Evolutionary conservation across 1,140 invertebrate genomes (phyloP).

Genomic region (Potamilus streckersoni): DNA sequence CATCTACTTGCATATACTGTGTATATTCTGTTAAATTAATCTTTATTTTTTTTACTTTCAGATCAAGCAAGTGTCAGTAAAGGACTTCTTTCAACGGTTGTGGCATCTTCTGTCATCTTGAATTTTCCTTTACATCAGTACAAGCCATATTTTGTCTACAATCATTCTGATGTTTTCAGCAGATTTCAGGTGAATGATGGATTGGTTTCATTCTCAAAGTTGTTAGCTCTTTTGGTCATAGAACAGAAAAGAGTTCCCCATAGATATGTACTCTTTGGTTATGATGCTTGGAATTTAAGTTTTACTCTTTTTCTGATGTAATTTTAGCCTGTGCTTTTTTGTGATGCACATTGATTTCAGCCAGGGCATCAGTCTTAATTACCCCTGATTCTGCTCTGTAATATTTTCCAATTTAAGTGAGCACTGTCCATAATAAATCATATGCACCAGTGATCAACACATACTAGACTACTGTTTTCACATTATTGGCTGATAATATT

Average conservation of each 20-base stretch:
- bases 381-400: no score
- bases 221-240: not conserved
- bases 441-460: no score
- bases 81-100: conserved; percentile 19
- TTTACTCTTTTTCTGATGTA: not conserved
- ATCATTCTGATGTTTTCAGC: conserved; percentile 17
- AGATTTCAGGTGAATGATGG: conserved; percentile 19
- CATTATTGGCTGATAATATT: no score
- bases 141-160: conserved; percentile 23
- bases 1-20: no score
- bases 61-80: conserved; percentile 19
- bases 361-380: no score
- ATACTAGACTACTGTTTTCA: no score
- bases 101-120: conserved; percentile 21
- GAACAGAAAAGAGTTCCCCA: no score
- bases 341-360: no score
- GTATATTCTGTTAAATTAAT: no score
- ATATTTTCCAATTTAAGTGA: no score
- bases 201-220: not conserved
- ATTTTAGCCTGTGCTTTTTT: not conserved
- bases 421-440: no score
- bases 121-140: conserved; percentile 21
- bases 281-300: not conserved
- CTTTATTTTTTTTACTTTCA: conserved; percentile 4
- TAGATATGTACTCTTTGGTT: not conserved